Conservation (phyloP, 2,888 invertebrate species). For the Andrena praecox region DNA sequence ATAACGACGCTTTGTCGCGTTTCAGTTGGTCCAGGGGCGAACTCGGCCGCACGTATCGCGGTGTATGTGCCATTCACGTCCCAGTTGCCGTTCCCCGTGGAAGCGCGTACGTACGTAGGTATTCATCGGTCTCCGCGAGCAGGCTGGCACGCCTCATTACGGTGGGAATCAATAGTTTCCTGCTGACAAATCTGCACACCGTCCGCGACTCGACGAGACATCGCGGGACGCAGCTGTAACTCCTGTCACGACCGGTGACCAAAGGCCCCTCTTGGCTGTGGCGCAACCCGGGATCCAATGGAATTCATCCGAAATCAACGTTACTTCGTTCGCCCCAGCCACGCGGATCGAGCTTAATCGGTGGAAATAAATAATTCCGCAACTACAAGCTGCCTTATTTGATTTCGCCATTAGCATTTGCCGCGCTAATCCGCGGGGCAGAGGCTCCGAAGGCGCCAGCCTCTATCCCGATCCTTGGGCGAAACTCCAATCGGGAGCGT, state of each 20-base stretch:
- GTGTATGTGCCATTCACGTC: constrained; percentile 47
- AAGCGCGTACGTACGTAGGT: constrained; percentile 31
- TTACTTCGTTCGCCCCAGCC: no score
- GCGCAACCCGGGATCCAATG: no score
- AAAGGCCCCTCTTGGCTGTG: no score
- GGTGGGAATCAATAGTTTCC: constrained; percentile 76
- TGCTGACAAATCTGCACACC: constrained; percentile 74
- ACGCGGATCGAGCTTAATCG: no score
- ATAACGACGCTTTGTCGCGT: constrained; percentile 28
- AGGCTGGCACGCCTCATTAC: constrained; percentile 76
- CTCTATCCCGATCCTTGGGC: background rate
- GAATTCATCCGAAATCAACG: no score
- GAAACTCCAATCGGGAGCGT: constrained; percentile 10
- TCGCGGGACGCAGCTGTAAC: constrained; percentile 8
- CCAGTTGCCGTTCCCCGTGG: constrained; percentile 52
- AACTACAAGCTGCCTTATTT: no score
- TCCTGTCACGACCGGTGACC: no score
- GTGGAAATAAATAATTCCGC: no score
- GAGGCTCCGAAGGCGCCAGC: background rate
- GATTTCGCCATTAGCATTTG: background rate
- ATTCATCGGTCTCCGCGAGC: constrained; percentile 51
- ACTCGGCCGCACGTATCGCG: constrained; percentile 63
- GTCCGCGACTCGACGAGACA: constrained; percentile 32
- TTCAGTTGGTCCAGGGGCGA: constrained; percentile 45
- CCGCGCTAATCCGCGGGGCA: background rate